Evolutionary conservation across 2,113 vertebrate species (phyloP).

Genomic region (Chamaetylas fuelleborni): DNA sequence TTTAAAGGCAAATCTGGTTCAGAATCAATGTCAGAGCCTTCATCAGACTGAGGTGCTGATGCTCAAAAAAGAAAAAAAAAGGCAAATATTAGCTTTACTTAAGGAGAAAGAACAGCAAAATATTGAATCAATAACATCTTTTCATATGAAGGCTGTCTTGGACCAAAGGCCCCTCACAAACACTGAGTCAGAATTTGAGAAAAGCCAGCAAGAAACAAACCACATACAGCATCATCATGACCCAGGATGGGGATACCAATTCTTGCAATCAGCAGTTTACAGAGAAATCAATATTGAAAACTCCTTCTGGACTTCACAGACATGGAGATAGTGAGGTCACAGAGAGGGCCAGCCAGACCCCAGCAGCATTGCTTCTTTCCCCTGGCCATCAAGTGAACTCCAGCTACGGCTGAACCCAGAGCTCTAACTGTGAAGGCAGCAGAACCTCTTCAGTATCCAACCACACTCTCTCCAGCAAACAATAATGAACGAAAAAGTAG

Average conservation of each 20-base stretch:
- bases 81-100: neutral
- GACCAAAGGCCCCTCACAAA: neutral
- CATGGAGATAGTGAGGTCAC: fast-evolving
- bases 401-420: neutral
- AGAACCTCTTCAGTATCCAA: neutral
- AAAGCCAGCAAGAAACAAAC: neutral
- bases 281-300: neutral
- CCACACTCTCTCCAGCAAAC: neutral
- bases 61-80: conserved; percentile 6
- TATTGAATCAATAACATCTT: neutral
- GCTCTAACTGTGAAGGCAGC: neutral
- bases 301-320: neutral
- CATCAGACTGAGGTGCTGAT: conserved; percentile 92
- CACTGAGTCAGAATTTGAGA: fast-evolving
- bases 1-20: conserved; percentile 96
- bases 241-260: neutral
- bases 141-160: neutral
- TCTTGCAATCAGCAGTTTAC: neutral
- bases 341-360: neutral
- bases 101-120: neutral
- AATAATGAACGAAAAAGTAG: neutral
- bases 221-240: no score
- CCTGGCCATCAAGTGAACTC: neutral
- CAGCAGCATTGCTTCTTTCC: neutral
- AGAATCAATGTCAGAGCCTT: conserved; percentile 96